Base-by-base conservation (phyloP, 2,888 invertebrate genomes). In the Myopa tessellatipennis region DNA sequence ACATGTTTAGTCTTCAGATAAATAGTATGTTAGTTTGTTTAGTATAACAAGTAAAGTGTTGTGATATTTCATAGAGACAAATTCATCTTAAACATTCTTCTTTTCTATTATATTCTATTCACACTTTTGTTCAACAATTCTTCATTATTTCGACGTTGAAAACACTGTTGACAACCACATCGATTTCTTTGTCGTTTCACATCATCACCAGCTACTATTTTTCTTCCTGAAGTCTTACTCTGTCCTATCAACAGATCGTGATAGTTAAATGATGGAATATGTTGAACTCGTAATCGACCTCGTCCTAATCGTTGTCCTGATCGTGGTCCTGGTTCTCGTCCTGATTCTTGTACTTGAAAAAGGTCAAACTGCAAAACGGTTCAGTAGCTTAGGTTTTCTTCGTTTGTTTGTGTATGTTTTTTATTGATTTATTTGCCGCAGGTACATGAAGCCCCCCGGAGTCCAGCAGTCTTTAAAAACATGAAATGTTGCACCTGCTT, bases 361-460 rank as follows among this genome's bases (percentile, higher is more conserved):
- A 55, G 18, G 10, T 52, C 69, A 40, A 68, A 18, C 45, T 5
- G 18, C 36, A 74, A 55, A 74, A 45, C 26, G 55, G 38, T 63
- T 74, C 70, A 26, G 40, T 38, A 74, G 61, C 40, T 36, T 16
- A 6, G 7, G 45, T 63, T 40, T 74, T 50, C 55, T 26, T 77
- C 50, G 16, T n/a, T 26, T 65, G 40, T 67, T 38, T 12, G 55
- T 12, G 16, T 52, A 67, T 45, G 3, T 45, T 76, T 75, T 78
- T 40, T 69, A 69, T 72, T 70, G 60, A 70, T 79, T 77, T 72
- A 69, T 76, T 72, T 70, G 12, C 69, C 52, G 75, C 72, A 55
- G 14, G 74, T 61, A 63, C 76, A 45, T 45, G 45, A 6, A 45
- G 45, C 45, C 45, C 45, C 45, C 2, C 45, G 45, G 10, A 36